A percentile compares a stretch with the other conserved stretches of the same genome.
phyloP scores from a whole-genome alignment of 2,888 invertebrate genomes.

The Nemotelus nigrinus region DNA sequence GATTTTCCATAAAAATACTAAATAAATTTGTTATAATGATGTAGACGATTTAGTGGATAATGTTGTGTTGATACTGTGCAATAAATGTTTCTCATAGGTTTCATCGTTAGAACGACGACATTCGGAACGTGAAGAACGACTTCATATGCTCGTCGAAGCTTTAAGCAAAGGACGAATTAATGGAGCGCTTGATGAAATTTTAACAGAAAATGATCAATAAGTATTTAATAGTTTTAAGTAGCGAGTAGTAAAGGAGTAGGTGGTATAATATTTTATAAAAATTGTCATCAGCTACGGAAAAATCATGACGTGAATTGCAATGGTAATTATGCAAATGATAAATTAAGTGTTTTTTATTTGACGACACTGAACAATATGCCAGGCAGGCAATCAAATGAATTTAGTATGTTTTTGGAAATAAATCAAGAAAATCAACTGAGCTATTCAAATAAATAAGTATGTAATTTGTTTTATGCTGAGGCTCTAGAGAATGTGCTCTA shows the following conservation, averaged over 20 bases:
- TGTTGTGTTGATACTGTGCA: not conserved
- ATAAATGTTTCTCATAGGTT: conserved; percentile 56
- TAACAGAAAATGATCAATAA: conserved; percentile 57
- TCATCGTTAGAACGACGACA: conserved; percentile 64
- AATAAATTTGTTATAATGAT: too few species aligned
- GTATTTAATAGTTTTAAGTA: conserved; percentile 43
- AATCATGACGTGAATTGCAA: not conserved
- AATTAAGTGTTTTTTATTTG: conserved; percentile 6
- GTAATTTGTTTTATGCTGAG: too few species aligned
- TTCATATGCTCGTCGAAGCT: conserved; percentile 64
- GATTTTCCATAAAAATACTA: too few species aligned
- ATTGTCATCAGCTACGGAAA: too few species aligned
- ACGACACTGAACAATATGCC: conserved; percentile 7
- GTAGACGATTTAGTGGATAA: too few species aligned
- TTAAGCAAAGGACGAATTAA: conserved; percentile 64
- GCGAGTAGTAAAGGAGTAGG: too few species aligned
- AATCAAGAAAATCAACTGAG: too few species aligned
- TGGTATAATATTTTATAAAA: too few species aligned
- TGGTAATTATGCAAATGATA: not conserved
- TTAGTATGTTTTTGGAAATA: not conserved
- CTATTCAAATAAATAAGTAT: too few species aligned
- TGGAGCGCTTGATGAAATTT: conserved; percentile 61
- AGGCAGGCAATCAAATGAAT: conserved; percentile 34
- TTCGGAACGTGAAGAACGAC: conserved; percentile 64
- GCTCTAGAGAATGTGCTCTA: too few species aligned